Evolutionary conservation across 2,888 invertebrate genomes (phyloP).

Genomic region (Aphodius granarius): DNA sequence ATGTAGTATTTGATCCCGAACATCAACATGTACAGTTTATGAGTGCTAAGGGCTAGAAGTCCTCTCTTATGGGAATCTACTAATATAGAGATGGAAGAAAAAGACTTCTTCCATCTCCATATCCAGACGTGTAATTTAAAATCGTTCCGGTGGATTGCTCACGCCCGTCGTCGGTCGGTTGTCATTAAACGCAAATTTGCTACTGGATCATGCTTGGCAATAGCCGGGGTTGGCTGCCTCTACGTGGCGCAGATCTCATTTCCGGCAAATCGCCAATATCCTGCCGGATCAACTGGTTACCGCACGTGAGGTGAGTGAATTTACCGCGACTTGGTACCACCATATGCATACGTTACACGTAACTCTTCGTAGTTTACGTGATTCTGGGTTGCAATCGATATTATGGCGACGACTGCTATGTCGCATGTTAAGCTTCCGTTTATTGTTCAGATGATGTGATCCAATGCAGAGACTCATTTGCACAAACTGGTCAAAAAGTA

Average conservation of each 20-base stretch:
- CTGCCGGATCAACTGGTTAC: conserved; percentile 2
- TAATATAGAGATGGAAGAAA: no score
- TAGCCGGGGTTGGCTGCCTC: background rate
- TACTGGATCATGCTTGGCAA: background rate
- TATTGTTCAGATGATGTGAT: no score
- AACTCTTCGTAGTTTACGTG: background rate
- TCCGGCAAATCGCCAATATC: conserved; percentile 9
- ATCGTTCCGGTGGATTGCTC: background rate
- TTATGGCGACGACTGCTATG: background rate
- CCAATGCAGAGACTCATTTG: no score
- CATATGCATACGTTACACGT: background rate
- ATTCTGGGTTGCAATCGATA: background rate
- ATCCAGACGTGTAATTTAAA: background rate
- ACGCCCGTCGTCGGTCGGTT: background rate
- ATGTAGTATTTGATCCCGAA: no score
- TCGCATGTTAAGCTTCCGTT: background rate
- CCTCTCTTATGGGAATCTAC: no score
- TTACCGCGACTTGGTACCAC: background rate
- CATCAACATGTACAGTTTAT: no score
- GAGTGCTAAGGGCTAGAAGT: no score
- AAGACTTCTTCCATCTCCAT: background rate
- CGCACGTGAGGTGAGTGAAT: background rate
- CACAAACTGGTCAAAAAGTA: no score
- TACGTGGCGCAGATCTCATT: conserved; percentile 1
- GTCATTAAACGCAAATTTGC: background rate